A percentile compares a stretch with the other conserved stretches of the same genome.
These are phyloP conservation scores for Incurvaria masculella DNA, from an alignment of 2,888 invertebrate genomes.

Conservation along the genomic window DNA sequence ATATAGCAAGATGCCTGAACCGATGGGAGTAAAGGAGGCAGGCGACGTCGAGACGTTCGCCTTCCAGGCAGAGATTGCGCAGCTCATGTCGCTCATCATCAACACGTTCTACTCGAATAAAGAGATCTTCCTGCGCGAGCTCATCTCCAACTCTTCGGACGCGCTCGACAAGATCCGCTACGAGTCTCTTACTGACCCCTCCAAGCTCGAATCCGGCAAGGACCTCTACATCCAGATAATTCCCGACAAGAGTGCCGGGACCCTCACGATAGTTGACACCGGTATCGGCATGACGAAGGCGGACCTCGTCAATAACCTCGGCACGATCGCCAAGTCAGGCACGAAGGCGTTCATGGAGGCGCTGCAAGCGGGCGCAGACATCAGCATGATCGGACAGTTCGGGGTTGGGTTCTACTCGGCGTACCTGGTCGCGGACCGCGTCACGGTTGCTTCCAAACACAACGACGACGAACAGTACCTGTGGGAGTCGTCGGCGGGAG, in stretches of 20 bases:
- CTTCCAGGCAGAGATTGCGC: slow-evolving; percentile 99
- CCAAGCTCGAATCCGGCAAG: slow-evolving; percentile 89
- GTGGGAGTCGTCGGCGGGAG: slow-evolving; percentile 98
- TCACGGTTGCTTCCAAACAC: slow-evolving; percentile 91
- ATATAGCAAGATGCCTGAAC: slow-evolving; percentile 90
- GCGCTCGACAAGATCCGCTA: slow-evolving; percentile 90
- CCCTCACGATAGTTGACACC: slow-evolving; percentile 92
- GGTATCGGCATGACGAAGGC: slow-evolving; percentile 99
- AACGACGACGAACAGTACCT: slow-evolving; percentile 98
- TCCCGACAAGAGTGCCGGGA: slow-evolving; percentile 93
- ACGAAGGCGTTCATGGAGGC: slow-evolving; percentile 99
- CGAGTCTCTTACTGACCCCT: slow-evolving; percentile 94
- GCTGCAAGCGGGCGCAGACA: slow-evolving; percentile 97
- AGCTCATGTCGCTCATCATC: slow-evolving; percentile 99
- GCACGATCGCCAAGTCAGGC: slow-evolving; percentile 99
- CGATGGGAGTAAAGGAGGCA: slow-evolving; percentile 59
- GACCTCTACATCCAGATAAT: slow-evolving; percentile 95
- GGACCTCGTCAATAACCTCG: slow-evolving; percentile 96
- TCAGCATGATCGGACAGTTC: slow-evolving; percentile 99
- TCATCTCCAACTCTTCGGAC: slow-evolving; percentile 98
- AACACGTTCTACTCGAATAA: slow-evolving; percentile 99
- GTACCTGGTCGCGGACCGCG: slow-evolving; percentile 93
- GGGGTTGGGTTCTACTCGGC: slow-evolving; percentile 99
- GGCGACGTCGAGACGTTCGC: slow-evolving; percentile 95
- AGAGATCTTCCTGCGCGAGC: slow-evolving; percentile 98